A percentile compares a stretch with the other conserved stretches of the same genome.
These are phyloP conservation scores for Saccostrea echinata DNA, from an alignment of 1,140 invertebrate genomes.

Conservation along the genomic window DNA sequence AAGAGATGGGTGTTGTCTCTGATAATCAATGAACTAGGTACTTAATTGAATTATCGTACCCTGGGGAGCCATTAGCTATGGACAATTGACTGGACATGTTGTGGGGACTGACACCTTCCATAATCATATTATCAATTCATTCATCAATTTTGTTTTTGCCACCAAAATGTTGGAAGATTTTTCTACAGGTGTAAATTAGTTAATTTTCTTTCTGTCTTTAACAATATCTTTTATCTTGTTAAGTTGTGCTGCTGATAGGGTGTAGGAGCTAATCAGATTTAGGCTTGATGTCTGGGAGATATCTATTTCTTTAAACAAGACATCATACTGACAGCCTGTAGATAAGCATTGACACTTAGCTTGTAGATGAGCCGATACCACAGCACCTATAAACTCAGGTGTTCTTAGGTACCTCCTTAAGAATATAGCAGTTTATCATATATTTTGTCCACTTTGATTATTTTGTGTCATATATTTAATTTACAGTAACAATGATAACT, in stretches of 20 bases:
- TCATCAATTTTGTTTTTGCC: background rate
- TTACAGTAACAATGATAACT: background rate
- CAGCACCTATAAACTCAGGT: background rate
- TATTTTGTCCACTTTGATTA: background rate
- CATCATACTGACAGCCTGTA: conserved; percentile 5
- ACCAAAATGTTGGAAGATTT: background rate
- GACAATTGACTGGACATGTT: background rate
- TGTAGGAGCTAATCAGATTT: conserved; percentile 3
- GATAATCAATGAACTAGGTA: background rate
- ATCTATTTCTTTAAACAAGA: conserved; percentile 23
- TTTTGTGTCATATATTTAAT: background rate
- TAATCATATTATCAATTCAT: conserved; percentile 6
- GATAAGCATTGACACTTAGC: conserved; percentile 3
- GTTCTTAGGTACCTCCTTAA: background rate
- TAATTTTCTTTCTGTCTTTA: conserved; percentile 19
- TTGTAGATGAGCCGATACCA: conserved; percentile 8
- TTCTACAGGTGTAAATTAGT: conserved; percentile 17
- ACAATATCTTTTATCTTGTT: conserved; percentile 26
- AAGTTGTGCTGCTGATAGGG: background rate
- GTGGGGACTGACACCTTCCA: background rate
- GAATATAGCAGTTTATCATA: background rate
- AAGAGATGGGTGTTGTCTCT: background rate
- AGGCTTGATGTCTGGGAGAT: background rate
- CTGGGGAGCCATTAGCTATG: background rate
- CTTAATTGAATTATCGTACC: background rate